Percentiles rank a stretch among this genome's conserved stretches.
Conservation (phyloP, 1,140 invertebrate species). For the Eriocheir sinensis region DNA sequence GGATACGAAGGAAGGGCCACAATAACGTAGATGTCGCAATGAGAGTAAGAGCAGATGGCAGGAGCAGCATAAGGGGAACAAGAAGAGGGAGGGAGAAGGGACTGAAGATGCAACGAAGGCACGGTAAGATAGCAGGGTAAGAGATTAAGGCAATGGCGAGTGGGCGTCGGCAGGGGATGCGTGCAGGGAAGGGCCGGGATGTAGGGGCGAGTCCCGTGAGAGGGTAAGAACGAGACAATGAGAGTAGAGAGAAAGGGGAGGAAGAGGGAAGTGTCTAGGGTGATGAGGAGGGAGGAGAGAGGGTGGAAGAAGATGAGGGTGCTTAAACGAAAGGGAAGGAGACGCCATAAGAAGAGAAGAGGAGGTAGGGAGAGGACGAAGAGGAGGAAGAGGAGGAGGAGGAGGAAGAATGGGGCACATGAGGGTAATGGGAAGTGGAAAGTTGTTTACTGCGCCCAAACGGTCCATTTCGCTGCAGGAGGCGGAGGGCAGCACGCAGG, state of each 20-base stretch:
- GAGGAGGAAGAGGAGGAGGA: neutral
- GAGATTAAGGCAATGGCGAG: neutral
- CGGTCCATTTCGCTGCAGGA: neutral
- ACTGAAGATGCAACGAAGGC: no score
- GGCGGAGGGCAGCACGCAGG: neutral
- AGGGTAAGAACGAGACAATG: neutral
- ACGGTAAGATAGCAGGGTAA: neutral
- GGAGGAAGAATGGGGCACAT: neutral
- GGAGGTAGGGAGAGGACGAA: neutral
- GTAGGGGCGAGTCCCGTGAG: neutral
- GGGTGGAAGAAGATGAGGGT: neutral
- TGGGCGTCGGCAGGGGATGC: neutral
- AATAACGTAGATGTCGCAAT: neutral
- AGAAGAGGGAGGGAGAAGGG: neutral
- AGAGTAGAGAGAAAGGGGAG: neutral
- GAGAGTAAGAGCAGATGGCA: neutral
- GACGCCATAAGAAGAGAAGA: neutral
- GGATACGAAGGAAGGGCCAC: neutral
- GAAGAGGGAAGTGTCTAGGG: neutral
- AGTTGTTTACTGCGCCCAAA: neutral
- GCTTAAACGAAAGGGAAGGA: neutral
- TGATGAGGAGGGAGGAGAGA: neutral
- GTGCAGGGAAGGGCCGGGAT: neutral
- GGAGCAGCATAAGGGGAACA: neutral
- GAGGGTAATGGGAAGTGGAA: no score